A percentile compares a stretch with the other conserved stretches of the same genome.
phyloP scores from a whole-genome alignment of 2,113 vertebrate species.

The Grammomys dolichurus region DNA sequence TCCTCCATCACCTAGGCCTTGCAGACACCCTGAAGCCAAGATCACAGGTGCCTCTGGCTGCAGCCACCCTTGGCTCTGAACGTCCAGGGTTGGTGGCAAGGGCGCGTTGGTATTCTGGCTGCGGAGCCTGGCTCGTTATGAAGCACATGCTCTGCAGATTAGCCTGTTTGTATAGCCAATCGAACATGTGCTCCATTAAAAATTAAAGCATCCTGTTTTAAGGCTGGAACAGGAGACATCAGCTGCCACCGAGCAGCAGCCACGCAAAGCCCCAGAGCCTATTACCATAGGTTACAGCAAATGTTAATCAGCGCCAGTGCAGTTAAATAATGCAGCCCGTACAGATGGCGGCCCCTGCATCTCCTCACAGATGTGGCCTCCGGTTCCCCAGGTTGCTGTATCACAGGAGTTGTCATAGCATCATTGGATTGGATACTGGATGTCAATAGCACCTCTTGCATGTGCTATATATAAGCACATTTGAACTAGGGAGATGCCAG shows the following conservation, averaged over 20 bases:
- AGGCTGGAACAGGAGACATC: conserved; percentile 92
- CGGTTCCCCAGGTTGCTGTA: conserved; percentile 88
- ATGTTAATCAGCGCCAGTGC: conserved; percentile 92
- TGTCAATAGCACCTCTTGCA: conserved; percentile 85
- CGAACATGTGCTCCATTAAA: conserved; percentile 95
- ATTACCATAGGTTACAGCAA: conserved; percentile 94
- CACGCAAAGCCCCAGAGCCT: conserved; percentile 91
- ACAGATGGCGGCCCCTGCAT: conserved; percentile 91
- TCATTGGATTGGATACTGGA: conserved; percentile 86
- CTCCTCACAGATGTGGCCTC: conserved; percentile 91
- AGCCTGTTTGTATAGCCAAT: conserved; percentile 95
- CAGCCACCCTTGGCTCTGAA: conserved; percentile 53
- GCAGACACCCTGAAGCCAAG: not conserved
- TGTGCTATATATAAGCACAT: not conserved
- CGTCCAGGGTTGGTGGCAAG: conserved; percentile 61
- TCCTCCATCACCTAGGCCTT: not conserved
- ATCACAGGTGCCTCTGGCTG: conserved; percentile 66
- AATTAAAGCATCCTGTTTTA: conserved; percentile 94
- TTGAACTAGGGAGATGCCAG: not conserved
- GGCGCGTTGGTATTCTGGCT: conserved; percentile 88
- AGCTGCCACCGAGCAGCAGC: conserved; percentile 91
- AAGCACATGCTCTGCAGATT: conserved; percentile 95
- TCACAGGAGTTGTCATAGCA: conserved; percentile 88
- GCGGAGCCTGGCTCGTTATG: conserved; percentile 88
- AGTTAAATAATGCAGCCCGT: conserved; percentile 94